These are phyloP conservation scores for Eospalax fontanierii DNA, from an alignment of 2,797 vertebrate genomes.

Conservation along the genomic window DNA sequence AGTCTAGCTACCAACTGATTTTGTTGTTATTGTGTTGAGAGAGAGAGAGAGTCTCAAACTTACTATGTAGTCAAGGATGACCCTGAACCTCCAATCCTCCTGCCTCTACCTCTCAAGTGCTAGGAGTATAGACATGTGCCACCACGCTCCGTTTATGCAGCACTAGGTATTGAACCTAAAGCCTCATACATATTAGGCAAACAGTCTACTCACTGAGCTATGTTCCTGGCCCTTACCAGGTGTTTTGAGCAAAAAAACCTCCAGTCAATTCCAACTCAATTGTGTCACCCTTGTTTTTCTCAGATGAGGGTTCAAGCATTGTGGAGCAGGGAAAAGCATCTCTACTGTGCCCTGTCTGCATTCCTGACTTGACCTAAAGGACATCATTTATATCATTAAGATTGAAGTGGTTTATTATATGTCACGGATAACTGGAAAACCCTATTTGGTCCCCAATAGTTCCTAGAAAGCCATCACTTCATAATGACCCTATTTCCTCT, in stretches of 20 bases:
- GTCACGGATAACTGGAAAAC: neutral
- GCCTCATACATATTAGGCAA: no score
- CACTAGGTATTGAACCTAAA: no score
- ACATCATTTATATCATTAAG: constrained; percentile 11
- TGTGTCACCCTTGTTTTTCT: neutral
- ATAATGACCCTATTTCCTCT: no score
- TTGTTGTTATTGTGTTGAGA: no score
- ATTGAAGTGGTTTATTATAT: constrained; percentile 13
- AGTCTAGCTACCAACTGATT: neutral
- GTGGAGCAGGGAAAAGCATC: neutral
- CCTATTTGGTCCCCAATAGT: neutral
- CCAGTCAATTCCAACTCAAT: constrained; percentile 27
- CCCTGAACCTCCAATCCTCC: neutral
- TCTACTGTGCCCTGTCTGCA: neutral
- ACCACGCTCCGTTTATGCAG: no score
- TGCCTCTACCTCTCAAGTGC: no score
- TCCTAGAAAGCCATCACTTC: neutral
- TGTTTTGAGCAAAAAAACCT: neutral
- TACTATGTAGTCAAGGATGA: neutral
- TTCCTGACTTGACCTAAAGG: neutral
- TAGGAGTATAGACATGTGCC: no score
- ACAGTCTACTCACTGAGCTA: no score
- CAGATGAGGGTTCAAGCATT: neutral
- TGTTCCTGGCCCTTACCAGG: neutral
- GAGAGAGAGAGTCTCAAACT: neutral